phyloP scores from a whole-genome alignment of 2,113 vertebrate species.

The Typhlomys cinereus region DNA sequence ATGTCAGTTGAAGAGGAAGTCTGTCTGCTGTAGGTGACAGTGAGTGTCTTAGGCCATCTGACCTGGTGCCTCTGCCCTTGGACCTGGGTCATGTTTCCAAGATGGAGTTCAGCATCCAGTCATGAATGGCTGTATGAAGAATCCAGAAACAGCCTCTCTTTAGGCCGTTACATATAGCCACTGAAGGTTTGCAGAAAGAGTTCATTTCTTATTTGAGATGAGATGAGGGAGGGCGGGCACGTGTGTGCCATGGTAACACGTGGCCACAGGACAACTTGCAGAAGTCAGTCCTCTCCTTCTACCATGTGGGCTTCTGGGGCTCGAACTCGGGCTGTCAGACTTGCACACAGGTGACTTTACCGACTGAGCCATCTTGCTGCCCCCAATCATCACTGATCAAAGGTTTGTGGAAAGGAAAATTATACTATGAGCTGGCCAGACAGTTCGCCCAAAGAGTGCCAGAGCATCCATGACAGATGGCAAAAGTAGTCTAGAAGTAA shows the following conservation, averaged over 20 bases:
- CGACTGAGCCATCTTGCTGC: no score
- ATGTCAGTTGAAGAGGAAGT: not conserved
- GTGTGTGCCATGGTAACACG: no score
- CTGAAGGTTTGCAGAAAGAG: not conserved
- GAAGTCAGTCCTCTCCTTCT: no score
- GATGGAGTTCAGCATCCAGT: not conserved
- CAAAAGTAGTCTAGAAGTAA: not conserved
- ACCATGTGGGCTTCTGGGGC: no score
- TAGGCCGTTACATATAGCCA: not conserved
- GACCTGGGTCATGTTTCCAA: not conserved
- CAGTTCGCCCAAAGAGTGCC: not conserved
- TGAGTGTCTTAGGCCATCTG: not conserved
- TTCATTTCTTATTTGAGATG: no score
- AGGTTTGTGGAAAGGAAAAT: not conserved
- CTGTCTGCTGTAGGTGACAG: not conserved
- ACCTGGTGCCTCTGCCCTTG: not conserved
- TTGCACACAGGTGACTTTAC: no score
- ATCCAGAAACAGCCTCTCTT: not conserved
- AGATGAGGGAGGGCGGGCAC: no score
- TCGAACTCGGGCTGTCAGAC: no score
- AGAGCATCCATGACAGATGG: not conserved
- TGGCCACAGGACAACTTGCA: no score
- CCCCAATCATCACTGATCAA: no score
- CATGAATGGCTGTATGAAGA: not conserved
- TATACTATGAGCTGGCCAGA: not conserved